Evolutionary conservation across 1,140 invertebrate species (phyloP).

Genomic region (Zaprionus ornatus): DNA sequence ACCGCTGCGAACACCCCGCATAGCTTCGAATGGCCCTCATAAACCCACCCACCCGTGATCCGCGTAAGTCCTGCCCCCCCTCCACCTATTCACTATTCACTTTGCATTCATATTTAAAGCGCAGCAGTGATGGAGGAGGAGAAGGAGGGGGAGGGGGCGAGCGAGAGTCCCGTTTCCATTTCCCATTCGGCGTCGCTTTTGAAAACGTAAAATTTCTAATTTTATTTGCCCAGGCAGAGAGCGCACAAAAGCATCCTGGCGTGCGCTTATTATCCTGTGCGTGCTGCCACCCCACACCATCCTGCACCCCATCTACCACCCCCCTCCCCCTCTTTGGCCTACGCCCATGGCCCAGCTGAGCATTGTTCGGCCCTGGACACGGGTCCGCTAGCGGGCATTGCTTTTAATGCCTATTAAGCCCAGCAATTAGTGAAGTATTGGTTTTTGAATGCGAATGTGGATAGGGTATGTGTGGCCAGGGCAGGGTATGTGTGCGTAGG

Average conservation of each 20-base stretch:
- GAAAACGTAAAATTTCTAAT: conserved; percentile 81
- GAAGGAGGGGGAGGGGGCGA: not conserved
- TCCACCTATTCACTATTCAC: conserved; percentile 23
- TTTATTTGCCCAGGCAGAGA: conserved; percentile 72
- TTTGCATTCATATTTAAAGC: conserved; percentile 73
- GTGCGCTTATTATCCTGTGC: conserved; percentile 80
- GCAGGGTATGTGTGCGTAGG: not conserved
- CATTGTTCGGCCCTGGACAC: conserved; percentile 65
- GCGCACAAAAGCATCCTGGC: conserved; percentile 74
- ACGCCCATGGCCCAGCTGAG: conserved; percentile 52
- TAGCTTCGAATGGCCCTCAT: not conserved
- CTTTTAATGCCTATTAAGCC: conserved; percentile 81
- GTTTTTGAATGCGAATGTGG: conserved; percentile 63
- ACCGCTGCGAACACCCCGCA: conserved; percentile 8
- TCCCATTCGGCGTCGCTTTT: conserved; percentile 64
- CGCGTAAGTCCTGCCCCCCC: not conserved
- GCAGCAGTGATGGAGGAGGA: not conserved
- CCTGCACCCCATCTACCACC: conserved; percentile 11
- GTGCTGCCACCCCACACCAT: conserved; percentile 28
- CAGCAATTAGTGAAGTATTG: conserved; percentile 79
- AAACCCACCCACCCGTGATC: conserved; percentile 18
- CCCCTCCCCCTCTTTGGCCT: not conserved
- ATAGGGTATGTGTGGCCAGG: not conserved
- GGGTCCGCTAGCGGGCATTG: conserved; percentile 67
- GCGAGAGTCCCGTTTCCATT: conserved; percentile 29